phyloP scores from a whole-genome alignment of 1,140 invertebrate species.

The Brachionus sp. region DNA sequence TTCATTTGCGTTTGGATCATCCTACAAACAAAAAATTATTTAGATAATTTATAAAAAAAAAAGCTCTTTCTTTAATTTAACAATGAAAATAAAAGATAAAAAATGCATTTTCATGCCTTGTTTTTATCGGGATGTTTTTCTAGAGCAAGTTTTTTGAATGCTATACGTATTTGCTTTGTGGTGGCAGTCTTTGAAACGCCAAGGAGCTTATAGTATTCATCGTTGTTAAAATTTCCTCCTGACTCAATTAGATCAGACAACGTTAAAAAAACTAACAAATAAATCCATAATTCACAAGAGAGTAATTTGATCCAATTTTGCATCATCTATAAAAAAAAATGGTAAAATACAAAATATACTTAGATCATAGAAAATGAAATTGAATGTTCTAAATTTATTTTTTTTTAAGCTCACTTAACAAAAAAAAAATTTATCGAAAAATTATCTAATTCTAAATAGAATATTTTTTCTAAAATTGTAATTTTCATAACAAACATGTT shows the following conservation, averaged over 20 bases:
- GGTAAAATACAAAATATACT: not conserved
- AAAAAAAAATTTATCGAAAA: not conserved
- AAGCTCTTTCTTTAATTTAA: constrained; percentile 15
- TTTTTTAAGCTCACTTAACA: not conserved
- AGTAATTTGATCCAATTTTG: not conserved
- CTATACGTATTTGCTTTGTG: constrained; percentile 71
- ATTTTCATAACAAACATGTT: not conserved
- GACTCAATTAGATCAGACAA: not conserved
- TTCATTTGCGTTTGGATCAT: constrained; percentile 70
- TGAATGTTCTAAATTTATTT: not conserved
- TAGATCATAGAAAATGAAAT: not conserved
- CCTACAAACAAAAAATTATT: not conserved
- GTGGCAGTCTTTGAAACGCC: constrained; percentile 69
- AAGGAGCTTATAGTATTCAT: constrained; percentile 69
- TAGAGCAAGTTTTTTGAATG: constrained; percentile 76
- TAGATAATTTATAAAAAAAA: constrained; percentile 58
- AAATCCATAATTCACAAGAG: not conserved
- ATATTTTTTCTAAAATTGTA: not conserved
- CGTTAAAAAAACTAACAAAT: not conserved
- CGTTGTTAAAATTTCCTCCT: constrained; percentile 39
- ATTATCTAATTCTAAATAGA: not conserved
- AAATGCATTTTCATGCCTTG: constrained; percentile 55
- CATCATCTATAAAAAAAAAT: constrained; percentile 2
- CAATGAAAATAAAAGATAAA: not conserved
- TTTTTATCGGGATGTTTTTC: constrained; percentile 81